These are phyloP conservation scores for Mechanitis messenoides DNA, from an alignment of 2,888 invertebrate species.

Conservation along the genomic window DNA sequence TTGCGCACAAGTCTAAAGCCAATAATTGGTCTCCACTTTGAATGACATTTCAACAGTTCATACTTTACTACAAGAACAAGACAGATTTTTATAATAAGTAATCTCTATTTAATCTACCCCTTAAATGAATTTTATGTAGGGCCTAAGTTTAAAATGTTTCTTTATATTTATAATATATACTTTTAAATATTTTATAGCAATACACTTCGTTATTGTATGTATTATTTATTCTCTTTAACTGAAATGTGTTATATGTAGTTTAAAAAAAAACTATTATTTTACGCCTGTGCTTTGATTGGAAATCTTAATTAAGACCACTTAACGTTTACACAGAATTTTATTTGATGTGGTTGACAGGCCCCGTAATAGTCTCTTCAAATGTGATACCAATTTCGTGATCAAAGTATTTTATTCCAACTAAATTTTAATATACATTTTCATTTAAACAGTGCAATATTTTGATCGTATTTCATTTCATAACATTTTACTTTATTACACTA, in stretches of 20 bases:
- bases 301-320: conserved; percentile 17
- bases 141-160: no score
- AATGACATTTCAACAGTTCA: not conserved
- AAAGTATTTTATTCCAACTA: conserved; percentile 8
- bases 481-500: no score
- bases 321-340: conserved; percentile 9
- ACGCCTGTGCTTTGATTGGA: not conserved
- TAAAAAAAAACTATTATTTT: not conserved
- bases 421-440: conserved; percentile 2
- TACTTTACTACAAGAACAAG: not conserved
- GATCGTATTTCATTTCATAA: not conserved
- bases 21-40: not conserved
- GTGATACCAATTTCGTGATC: conserved; percentile 9
- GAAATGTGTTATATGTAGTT: not conserved
- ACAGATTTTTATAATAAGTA: no score
- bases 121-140: no score
- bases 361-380: conserved; percentile 17
- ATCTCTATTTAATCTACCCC: no score
- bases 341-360: not conserved
- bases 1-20: not conserved
- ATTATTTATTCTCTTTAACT: no score
- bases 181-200: no score
- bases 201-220: no score
- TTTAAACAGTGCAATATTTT: not conserved
- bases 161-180: no score